Evolutionary conservation across 2,888 invertebrate species (phyloP).

Genomic region (Ormyrus pomaceus): DNA sequence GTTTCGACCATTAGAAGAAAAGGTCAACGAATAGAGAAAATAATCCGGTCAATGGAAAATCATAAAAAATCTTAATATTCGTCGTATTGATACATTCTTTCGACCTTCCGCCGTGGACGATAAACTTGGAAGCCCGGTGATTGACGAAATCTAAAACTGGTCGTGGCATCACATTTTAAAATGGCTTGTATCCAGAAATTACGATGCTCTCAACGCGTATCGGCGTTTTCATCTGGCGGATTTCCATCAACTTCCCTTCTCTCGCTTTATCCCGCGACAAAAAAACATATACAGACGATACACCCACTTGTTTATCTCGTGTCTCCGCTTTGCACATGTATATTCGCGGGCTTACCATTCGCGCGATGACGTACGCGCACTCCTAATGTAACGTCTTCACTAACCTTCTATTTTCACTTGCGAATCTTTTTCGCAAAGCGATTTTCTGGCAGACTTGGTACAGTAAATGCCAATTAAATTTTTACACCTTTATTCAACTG

Average conservation of each 20-base stretch:
- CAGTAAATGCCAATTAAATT: constrained; percentile 44
- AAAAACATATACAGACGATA: constrained; percentile 55
- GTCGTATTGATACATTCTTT: constrained; percentile 16
- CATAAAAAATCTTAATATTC: constrained; percentile 17
- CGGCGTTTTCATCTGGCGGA: constrained; percentile 67
- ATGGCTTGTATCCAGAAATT: constrained; percentile 72
- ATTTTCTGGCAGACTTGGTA: constrained; percentile 40
- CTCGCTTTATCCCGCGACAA: constrained; percentile 4
- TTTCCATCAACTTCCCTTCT: constrained; percentile 57
- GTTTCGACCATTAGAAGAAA: background rate
- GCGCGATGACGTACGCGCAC: constrained; percentile 32
- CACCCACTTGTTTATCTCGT: constrained; percentile 63
- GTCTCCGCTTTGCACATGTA: background rate
- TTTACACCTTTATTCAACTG: constrained; percentile 27
- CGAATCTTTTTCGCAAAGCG: constrained; percentile 32
- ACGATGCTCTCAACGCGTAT: constrained; percentile 65
- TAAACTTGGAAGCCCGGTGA: constrained; percentile 60
- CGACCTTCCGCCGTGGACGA: constrained; percentile 46
- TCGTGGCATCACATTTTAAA: constrained; percentile 68
- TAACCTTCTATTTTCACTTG: constrained; percentile 43
- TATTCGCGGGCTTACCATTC: constrained; percentile 10
- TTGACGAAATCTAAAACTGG: constrained; percentile 72
- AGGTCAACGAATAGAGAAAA: background rate
- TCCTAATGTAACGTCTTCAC: constrained; percentile 32
- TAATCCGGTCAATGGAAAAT: too few relatives aligned